phyloP scores from a whole-genome alignment of 2,113 vertebrate species.

The Dasyornis broadbenti region DNA sequence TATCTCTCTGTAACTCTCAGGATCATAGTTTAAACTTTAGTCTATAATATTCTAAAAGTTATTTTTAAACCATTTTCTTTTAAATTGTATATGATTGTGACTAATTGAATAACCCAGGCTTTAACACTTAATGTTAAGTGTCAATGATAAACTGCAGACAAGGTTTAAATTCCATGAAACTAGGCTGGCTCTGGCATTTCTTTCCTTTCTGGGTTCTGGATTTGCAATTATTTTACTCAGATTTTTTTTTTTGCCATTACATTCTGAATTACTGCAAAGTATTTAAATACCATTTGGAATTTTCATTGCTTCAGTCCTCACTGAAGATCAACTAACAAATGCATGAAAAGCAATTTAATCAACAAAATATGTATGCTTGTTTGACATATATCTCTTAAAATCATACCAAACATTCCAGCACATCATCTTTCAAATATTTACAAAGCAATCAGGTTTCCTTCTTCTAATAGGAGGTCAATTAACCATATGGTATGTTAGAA shows the following conservation, averaged over 20 bases:
- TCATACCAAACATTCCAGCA: background rate
- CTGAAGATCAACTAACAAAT: background rate
- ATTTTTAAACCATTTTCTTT: background rate
- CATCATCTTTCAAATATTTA: background rate
- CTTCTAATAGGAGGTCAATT: background rate
- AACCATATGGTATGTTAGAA: background rate
- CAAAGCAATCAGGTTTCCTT: background rate
- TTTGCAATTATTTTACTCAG: background rate
- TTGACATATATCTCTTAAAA: background rate
- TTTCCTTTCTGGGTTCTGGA: background rate
- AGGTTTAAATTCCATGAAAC: background rate
- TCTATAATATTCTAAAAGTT: background rate
- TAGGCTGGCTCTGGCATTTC: background rate
- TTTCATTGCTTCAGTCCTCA: background rate
- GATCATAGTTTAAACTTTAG: background rate
- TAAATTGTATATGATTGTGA: background rate
- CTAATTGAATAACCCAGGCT: background rate
- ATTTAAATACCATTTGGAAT: background rate
- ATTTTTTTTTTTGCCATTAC: background rate
- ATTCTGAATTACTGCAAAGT: background rate
- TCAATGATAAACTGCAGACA: background rate
- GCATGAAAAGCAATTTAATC: background rate
- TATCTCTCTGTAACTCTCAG: background rate
- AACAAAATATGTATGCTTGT: accelerated
- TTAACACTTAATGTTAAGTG: background rate